A percentile compares a stretch with the other conserved stretches of the same genome.
These are phyloP conservation scores for Numenius arquata DNA, from an alignment of 2,113 vertebrate species.

Conservation along the genomic window DNA sequence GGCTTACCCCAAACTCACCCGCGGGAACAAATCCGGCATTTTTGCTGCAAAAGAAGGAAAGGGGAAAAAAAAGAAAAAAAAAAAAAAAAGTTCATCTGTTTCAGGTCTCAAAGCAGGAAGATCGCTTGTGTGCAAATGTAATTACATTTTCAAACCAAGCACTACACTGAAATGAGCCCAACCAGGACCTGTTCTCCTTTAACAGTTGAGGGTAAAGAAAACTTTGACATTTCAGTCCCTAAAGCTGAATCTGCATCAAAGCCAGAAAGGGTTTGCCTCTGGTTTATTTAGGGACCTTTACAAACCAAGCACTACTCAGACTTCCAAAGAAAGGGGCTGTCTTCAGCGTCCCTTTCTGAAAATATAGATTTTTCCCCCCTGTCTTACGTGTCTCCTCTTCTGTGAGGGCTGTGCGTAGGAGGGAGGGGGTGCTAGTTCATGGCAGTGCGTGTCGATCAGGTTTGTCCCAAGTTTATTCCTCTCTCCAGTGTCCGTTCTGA, in stretches of 20 bases:
- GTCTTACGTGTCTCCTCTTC: background rate
- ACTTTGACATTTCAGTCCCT: background rate
- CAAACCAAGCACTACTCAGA: background rate
- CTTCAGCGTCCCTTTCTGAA: background rate
- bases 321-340: background rate
- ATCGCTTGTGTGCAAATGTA: background rate
- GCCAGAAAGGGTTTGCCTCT: background rate
- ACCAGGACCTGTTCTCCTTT: background rate
- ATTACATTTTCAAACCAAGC: conserved; percentile 8
- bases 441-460: background rate
- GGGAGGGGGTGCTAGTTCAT: background rate
- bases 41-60: background rate
- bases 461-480: background rate
- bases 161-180: background rate
- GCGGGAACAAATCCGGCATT: conserved; percentile 34
- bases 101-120: conserved; percentile 22
- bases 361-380: background rate
- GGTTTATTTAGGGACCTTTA: background rate
- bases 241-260: background rate
- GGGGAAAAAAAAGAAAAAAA: rapidly evolving
- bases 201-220: background rate
- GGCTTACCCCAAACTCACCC: background rate
- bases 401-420: background rate
- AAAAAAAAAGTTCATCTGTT: conserved; percentile 28
- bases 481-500: background rate